phyloP scores from a whole-genome alignment of 2,888 invertebrate species.

The Tortrix viridana region DNA sequence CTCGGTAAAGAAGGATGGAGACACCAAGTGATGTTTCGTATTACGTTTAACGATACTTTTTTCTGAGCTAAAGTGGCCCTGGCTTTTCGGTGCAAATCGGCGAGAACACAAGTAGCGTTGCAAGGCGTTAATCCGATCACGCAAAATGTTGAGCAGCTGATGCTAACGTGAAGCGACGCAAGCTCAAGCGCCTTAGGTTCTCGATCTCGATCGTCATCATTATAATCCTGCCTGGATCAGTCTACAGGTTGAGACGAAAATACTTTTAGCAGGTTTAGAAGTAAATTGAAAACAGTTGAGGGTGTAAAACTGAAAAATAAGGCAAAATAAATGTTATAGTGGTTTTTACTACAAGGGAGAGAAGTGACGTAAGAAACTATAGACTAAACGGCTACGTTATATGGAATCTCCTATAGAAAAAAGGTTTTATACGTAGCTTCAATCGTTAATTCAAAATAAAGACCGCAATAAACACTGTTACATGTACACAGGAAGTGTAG shows the following conservation, averaged over 20 bases:
- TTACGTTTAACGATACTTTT: no score
- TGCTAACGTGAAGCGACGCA: conserved; percentile 18
- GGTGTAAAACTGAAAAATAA: no score
- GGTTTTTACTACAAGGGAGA: no score
- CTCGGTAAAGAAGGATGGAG: no score
- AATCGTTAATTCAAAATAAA: conserved; percentile 14
- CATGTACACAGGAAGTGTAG: conserved; percentile 47
- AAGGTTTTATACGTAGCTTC: background rate
- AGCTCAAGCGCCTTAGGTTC: conserved; percentile 20
- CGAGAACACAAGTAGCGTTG: conserved; percentile 22
- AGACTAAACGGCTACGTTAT: no score
- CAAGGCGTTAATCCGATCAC: conserved; percentile 30
- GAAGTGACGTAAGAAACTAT: no score
- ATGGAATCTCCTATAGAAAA: no score
- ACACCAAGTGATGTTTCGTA: no score
- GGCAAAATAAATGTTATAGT: no score
- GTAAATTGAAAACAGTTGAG: background rate
- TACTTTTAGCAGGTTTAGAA: background rate
- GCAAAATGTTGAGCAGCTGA: conserved; percentile 23
- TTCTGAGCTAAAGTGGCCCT: no score
- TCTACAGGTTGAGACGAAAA: background rate
- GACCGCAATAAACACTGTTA: conserved; percentile 18
- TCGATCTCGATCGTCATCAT: conserved; percentile 1
- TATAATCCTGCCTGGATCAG: conserved; percentile 28
- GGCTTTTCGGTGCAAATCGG: no score